Conservation (phyloP, 2,888 invertebrate genomes). For the Standfussiana lucernea region DNA sequence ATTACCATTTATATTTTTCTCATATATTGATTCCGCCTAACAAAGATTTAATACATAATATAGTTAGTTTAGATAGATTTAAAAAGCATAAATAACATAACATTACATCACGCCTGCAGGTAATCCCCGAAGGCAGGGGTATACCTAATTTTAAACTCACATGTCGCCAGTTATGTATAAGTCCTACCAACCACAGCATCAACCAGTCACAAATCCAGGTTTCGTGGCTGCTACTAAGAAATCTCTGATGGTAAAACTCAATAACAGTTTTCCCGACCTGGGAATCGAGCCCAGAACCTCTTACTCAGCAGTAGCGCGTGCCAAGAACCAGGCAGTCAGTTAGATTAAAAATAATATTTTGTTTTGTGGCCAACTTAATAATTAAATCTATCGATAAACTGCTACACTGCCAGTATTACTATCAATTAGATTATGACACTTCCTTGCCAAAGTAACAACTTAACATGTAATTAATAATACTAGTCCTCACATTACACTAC, state of each 20-base stretch:
- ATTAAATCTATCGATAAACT: background rate
- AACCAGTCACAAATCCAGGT: background rate
- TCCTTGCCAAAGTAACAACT: slow-evolving; percentile 39
- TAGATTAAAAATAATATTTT: background rate
- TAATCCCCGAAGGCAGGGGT: background rate
- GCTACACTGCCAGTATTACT: background rate
- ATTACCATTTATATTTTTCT: background rate
- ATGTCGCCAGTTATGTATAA: too few relatives aligned
- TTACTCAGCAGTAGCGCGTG: background rate
- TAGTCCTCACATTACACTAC: slow-evolving; percentile 17
- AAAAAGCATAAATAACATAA: background rate
- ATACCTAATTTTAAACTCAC: background rate
- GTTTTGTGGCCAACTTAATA: background rate
- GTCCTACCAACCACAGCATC: too few relatives aligned
- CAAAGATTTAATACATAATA: background rate
- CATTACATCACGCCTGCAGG: background rate
- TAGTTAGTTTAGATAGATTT: background rate
- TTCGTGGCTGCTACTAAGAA: too few relatives aligned
- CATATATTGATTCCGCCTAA: background rate
- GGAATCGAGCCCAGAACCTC: background rate
- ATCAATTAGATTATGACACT: slow-evolving; percentile 5
- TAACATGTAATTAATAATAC: slow-evolving; percentile 29
- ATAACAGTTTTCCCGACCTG: background rate
- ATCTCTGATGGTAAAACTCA: background rate
- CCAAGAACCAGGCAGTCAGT: background rate